phyloP scores from a whole-genome alignment of 2,113 vertebrate species.

The Clarias batrachus region DNA sequence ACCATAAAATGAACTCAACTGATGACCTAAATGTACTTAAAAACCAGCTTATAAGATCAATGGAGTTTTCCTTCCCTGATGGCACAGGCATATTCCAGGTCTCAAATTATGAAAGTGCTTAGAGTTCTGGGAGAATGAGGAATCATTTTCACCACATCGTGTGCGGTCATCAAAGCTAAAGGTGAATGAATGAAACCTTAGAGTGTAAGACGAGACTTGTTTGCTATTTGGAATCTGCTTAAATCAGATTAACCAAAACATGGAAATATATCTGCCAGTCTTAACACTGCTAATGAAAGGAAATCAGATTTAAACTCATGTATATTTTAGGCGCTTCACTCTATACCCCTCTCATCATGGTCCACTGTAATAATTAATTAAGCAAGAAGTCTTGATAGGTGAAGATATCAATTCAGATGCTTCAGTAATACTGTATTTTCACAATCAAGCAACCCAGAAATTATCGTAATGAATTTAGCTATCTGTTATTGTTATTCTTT shows the following conservation, averaged over 20 bases:
- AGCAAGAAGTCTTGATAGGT: neutral
- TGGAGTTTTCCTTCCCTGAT: no score
- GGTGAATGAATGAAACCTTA: no score
- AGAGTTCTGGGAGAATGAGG: no score
- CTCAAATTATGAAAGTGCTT: no score
- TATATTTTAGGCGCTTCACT: neutral
- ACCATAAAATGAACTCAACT: no score
- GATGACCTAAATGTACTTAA: no score
- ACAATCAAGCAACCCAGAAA: neutral
- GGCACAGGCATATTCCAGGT: no score
- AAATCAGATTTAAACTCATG: neutral
- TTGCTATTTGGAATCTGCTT: neutral
- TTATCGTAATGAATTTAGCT: neutral
- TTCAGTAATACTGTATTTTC: neutral
- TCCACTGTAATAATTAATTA: neutral
- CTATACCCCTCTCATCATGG: neutral
- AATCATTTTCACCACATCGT: no score
- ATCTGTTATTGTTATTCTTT: neutral
- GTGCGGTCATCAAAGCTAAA: no score
- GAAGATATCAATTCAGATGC: neutral
- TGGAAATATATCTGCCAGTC: neutral
- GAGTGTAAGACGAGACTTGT: no score
- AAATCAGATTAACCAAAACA: neutral
- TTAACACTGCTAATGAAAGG: neutral
- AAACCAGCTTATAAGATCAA: no score